These are phyloP conservation scores for Ictalurus punctatus DNA, from an alignment of 2,113 vertebrate genomes.

Conservation along the genomic window DNA sequence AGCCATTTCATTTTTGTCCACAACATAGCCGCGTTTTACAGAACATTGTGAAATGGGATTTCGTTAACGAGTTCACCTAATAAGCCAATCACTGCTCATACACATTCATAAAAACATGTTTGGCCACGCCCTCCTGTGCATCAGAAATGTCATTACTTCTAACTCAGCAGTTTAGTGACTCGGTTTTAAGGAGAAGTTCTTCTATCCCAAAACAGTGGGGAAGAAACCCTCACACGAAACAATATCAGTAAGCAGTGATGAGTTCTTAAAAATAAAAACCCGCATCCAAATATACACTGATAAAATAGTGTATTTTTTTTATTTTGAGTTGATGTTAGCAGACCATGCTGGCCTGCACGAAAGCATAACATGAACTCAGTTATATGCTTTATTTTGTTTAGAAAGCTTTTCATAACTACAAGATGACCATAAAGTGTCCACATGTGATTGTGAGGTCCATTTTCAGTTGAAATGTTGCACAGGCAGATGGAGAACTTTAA, in stretches of 20 bases:
- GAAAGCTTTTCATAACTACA: neutral
- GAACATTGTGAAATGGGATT: neutral
- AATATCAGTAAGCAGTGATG: neutral
- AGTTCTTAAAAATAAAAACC: neutral
- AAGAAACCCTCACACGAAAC: neutral
- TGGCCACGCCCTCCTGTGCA: neutral
- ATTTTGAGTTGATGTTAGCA: neutral
- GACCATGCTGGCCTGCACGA: neutral
- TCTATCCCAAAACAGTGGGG: neutral
- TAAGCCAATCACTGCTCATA: neutral
- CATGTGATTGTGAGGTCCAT: neutral
- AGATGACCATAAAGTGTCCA: neutral
- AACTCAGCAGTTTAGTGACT: neutral
- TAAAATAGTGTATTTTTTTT: neutral
- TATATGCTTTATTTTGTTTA: neutral
- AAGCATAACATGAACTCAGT: neutral
- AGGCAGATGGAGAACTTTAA: neutral
- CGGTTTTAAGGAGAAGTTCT: neutral
- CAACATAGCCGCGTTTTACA: neutral
- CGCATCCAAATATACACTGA: neutral
- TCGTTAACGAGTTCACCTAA: neutral
- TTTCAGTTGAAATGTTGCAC: neutral
- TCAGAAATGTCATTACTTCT: neutral
- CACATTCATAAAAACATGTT: neutral
- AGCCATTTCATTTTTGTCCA: neutral